Conservation (phyloP, 1,140 invertebrate genomes). For the Habropoda laboriosa region DNA sequence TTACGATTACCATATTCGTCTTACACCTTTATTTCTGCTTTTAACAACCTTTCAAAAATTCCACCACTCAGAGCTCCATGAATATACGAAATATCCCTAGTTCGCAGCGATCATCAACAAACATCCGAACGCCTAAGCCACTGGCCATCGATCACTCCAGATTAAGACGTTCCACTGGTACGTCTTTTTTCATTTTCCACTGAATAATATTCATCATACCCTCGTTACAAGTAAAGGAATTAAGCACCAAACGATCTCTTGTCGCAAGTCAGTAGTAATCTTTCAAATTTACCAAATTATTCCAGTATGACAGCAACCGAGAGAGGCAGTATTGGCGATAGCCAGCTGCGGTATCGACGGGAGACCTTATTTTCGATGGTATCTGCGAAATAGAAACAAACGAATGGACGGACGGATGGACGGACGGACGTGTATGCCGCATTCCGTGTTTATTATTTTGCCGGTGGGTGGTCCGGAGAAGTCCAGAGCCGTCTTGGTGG, state of each 20-base stretch:
- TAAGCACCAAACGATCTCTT: background rate
- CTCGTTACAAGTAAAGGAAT: background rate
- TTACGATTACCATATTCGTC: too few species aligned
- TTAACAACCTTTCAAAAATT: background rate
- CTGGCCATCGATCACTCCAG: background rate
- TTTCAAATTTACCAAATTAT: background rate
- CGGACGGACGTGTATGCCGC: conserved; percentile 69
- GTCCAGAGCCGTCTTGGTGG: conserved; percentile 75
- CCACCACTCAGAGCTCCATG: background rate
- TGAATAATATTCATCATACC: background rate
- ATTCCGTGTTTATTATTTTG: conserved; percentile 79
- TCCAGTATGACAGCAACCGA: background rate
- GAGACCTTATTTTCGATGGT: conserved; percentile 61
- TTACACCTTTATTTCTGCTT: background rate
- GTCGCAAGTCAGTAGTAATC: background rate
- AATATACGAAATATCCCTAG: too few species aligned
- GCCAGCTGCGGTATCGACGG: conserved; percentile 49
- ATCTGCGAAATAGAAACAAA: conserved; percentile 68
- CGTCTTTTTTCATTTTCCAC: background rate
- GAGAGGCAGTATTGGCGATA: conserved; percentile 20
- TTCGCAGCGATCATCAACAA: background rate
- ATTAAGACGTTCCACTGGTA: background rate
- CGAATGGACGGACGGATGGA: conserved; percentile 52
- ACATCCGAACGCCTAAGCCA: too few species aligned
- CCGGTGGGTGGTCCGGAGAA: conserved; percentile 77